Percentiles rank a stretch among this genome's conserved stretches.
These are phyloP conservation scores for Cataglyphis livida DNA, from an alignment of 2,888 invertebrate species.

Conservation along the genomic window DNA sequence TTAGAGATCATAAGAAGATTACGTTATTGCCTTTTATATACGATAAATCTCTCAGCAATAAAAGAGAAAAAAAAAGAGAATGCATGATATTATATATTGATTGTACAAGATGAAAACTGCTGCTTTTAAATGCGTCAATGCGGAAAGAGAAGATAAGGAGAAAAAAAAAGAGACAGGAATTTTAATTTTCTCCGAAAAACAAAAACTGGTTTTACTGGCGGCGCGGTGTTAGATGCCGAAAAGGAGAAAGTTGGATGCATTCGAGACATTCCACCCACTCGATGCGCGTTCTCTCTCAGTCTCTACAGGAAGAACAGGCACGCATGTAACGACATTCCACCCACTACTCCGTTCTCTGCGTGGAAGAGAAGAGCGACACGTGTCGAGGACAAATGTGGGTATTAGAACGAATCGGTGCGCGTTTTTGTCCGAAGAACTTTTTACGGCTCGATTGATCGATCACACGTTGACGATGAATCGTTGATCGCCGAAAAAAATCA, in stretches of 20 bases:
- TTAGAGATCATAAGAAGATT: background rate
- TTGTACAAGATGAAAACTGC: slow-evolving; percentile 71
- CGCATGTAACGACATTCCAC: slow-evolving; percentile 71
- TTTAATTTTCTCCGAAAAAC: slow-evolving; percentile 77
- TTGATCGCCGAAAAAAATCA: slow-evolving; percentile 5
- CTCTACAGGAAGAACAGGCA: slow-evolving; percentile 20
- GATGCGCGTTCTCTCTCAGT: slow-evolving; percentile 16
- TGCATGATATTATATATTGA: slow-evolving; percentile 75
- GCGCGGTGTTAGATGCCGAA: slow-evolving; percentile 60
- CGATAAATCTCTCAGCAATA: slow-evolving; percentile 3
- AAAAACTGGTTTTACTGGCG: slow-evolving; percentile 74
- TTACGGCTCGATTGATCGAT: slow-evolving; percentile 57
- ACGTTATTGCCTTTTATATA: background rate
- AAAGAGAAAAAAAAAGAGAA: slow-evolving; percentile 59
- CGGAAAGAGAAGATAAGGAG: background rate
- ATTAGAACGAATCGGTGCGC: slow-evolving; percentile 43
- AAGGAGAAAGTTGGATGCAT: slow-evolving; percentile 64
- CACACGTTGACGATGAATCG: slow-evolving; percentile 21
- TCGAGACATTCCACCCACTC: slow-evolving; percentile 75
- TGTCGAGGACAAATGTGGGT: slow-evolving; percentile 66
- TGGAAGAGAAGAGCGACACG: slow-evolving; percentile 62
- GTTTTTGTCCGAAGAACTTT: slow-evolving; percentile 36
- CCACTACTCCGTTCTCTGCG: slow-evolving; percentile 66
- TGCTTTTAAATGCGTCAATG: slow-evolving; percentile 62
- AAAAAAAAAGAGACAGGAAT: slow-evolving; percentile 62